phyloP scores from a whole-genome alignment of 2,888 invertebrate genomes.

The Alitta virens region DNA sequence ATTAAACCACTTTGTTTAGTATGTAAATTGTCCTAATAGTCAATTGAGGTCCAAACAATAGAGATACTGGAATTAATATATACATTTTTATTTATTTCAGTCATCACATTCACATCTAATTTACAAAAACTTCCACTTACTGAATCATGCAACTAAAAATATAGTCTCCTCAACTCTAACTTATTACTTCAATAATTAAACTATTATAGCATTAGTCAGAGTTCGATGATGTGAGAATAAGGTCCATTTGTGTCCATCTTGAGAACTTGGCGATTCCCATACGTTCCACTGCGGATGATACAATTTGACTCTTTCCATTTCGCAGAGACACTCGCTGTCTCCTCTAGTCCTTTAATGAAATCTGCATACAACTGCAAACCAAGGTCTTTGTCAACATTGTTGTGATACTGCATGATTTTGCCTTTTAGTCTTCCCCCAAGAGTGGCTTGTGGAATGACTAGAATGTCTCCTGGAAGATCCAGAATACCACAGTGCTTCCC shows the following conservation, averaged over 20 bases:
- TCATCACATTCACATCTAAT: too few species aligned
- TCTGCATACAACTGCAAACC: conserved; percentile 51
- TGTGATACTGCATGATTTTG: conserved; percentile 58
- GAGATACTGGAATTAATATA: too few species aligned
- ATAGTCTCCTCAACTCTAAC: too few species aligned
- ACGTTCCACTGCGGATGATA: conserved; percentile 51
- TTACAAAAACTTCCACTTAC: too few species aligned
- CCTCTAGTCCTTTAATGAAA: conserved; percentile 37
- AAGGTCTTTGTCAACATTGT: conserved; percentile 53
- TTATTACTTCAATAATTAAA: too few species aligned
- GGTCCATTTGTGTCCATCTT: conserved; percentile 37
- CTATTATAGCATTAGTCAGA: too few species aligned
- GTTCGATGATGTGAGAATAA: conserved; percentile 27
- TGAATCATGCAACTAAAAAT: too few species aligned
- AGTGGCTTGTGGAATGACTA: conserved; percentile 59
- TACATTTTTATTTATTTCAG: too few species aligned
- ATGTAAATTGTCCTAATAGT: too few species aligned
- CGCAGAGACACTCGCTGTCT: conserved; percentile 27
- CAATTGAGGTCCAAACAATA: too few species aligned
- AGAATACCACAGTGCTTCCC: conserved; percentile 46
- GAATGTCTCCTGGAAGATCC: conserved; percentile 56
- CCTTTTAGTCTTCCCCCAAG: conserved; percentile 58
- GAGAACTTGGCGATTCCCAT: conserved; percentile 58
- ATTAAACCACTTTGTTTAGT: too few species aligned
- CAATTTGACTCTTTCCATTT: conserved; percentile 32